Percentiles rank a stretch among this genome's conserved stretches.
Evolutionary conservation across 1,140 invertebrate species (phyloP).

Genomic region (Pygmarrhopalites habei): DNA sequence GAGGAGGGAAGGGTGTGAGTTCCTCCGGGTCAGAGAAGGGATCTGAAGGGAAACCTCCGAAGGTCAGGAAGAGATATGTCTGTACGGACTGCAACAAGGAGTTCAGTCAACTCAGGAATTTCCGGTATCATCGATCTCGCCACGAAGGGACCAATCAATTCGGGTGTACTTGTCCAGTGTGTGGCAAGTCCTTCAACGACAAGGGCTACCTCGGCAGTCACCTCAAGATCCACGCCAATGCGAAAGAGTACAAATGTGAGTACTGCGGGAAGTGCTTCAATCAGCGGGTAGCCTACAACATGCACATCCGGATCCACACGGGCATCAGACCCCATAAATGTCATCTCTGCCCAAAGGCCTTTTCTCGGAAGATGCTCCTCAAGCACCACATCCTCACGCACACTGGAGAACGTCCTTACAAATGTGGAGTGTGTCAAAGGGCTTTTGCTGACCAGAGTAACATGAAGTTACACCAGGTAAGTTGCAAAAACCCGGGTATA

Average conservation of each 20-base stretch:
- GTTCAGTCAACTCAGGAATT: slow-evolving; percentile 68
- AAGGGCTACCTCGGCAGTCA: slow-evolving; percentile 68
- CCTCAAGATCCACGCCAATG: slow-evolving; percentile 63
- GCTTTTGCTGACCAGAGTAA: slow-evolving; percentile 67
- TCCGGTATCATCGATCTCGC: slow-evolving; percentile 65
- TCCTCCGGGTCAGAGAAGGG: too few species aligned
- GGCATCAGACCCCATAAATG: slow-evolving; percentile 42
- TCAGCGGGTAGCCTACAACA: slow-evolving; percentile 71
- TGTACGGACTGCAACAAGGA: slow-evolving; percentile 68
- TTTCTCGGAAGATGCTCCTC: slow-evolving; percentile 42
- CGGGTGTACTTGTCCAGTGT: slow-evolving; percentile 63
- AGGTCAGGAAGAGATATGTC: slow-evolving; percentile 61
- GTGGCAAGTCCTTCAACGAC: slow-evolving; percentile 69
- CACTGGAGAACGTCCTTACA: slow-evolving; percentile 58
- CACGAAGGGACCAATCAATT: slow-evolving; percentile 68
- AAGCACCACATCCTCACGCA: slow-evolving; percentile 54
- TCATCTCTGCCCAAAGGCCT: slow-evolving; percentile 29
- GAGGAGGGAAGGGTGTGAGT: too few species aligned
- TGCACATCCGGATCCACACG: slow-evolving; percentile 74
- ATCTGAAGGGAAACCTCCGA: too few species aligned
- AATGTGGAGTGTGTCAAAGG: slow-evolving; percentile 73
- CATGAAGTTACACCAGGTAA: slow-evolving; percentile 71
- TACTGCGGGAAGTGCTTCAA: slow-evolving; percentile 70
- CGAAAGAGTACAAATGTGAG: slow-evolving; percentile 64
- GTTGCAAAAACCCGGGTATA: too few species aligned